Conservation (phyloP, 1,140 invertebrate genomes). For the Ceratosolen solmsi region DNA sequence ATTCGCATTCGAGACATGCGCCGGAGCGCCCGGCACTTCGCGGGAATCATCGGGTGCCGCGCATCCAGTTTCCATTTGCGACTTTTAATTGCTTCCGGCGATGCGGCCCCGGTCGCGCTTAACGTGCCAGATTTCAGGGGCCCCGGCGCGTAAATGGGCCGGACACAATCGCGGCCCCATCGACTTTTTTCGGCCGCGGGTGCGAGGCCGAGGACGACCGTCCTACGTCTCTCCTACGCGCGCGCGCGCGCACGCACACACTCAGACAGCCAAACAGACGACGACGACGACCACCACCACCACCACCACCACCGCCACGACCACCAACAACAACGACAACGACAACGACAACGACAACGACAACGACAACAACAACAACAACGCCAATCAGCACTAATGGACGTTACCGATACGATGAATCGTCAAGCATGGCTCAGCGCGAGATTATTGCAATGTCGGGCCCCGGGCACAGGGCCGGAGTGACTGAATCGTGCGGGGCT, state of each 20-base stretch:
- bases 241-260: too few species aligned
- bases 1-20: conserved; percentile 46
- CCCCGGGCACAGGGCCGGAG: neutral
- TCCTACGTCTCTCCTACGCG: too few species aligned
- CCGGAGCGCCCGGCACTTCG: conserved; percentile 33
- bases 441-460: neutral
- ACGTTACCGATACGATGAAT: neutral
- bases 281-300: too few species aligned
- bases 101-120: neutral
- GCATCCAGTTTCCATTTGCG: conserved; percentile 61
- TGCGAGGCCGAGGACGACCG: too few species aligned
- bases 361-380: too few species aligned
- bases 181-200: too few species aligned
- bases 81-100: conserved; percentile 54
- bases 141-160: conserved; percentile 19
- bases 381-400: too few species aligned
- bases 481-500: neutral
- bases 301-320: too few species aligned
- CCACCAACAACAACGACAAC: too few species aligned
- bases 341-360: too few species aligned
- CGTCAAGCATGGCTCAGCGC: neutral
- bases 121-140: conserved; percentile 43
- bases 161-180: conserved; percentile 8
- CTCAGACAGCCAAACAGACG: too few species aligned
- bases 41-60: conserved; percentile 32